These are phyloP conservation scores for Argyresthia albistria DNA, from an alignment of 2,888 invertebrate genomes.

Conservation along the genomic window DNA sequence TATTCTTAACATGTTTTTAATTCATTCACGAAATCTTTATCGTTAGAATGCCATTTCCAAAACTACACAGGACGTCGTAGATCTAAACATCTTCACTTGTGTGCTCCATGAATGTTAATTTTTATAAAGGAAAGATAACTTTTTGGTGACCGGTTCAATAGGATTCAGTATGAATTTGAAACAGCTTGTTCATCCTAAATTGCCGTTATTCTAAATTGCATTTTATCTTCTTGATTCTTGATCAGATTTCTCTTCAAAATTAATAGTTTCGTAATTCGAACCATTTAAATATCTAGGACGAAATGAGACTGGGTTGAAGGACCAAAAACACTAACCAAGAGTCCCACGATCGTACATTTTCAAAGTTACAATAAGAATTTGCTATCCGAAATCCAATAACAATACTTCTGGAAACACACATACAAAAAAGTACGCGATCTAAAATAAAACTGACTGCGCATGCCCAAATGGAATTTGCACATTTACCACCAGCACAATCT, in stretches of 20 bases:
- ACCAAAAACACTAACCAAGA: neutral
- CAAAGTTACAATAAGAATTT: too few species aligned
- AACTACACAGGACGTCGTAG: constrained; percentile 1
- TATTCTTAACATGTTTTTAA: neutral
- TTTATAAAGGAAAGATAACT: too few species aligned
- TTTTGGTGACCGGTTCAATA: neutral
- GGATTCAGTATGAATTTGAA: neutral
- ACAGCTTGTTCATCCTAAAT: too few species aligned
- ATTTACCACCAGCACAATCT: too few species aligned
- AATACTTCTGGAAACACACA: too few species aligned
- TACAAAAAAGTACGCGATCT: neutral
- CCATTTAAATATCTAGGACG: too few species aligned
- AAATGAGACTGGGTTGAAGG: neutral
- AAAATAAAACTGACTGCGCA: constrained; percentile 1
- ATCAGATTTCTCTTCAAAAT: too few species aligned
- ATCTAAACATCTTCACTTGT: neutral
- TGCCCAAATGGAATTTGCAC: too few species aligned
- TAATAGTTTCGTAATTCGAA: constrained; percentile 4
- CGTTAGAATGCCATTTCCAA: neutral
- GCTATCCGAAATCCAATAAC: too few species aligned
- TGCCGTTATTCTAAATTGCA: too few species aligned
- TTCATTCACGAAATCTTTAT: constrained; percentile 1
- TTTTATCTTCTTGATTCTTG: too few species aligned
- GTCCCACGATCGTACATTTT: too few species aligned
- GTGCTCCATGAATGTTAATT: neutral